Evolutionary conservation across 1,140 invertebrate species (phyloP).

Genomic region (Bombus balteatus): DNA sequence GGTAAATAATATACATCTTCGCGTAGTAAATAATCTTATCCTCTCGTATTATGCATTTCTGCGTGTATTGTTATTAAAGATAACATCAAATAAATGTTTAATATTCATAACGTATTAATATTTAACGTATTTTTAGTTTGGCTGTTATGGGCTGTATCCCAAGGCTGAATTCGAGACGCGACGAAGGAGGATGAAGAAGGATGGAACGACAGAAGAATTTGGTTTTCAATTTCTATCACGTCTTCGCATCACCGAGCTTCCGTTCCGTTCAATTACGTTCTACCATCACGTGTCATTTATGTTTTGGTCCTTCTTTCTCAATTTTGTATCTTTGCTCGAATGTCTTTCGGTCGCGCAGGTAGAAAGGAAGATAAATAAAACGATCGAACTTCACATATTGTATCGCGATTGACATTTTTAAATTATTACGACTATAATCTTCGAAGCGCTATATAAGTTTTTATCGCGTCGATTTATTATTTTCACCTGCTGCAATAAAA

Average conservation of each 20-base stretch:
- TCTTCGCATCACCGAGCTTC: slow-evolving; percentile 36
- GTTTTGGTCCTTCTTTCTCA: not conserved
- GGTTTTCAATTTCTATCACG: slow-evolving; percentile 73
- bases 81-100: not conserved
- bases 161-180: not conserved
- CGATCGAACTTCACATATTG: not conserved
- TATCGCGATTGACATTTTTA: not conserved
- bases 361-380: not conserved
- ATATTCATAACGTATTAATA: not conserved
- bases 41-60: not conserved
- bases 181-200: not conserved
- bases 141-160: not conserved
- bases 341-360: not conserved
- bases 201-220: slow-evolving; percentile 14
- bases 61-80: not conserved
- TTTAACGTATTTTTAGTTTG: not conserved
- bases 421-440: not conserved
- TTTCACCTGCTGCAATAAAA: slow-evolving; percentile 18
- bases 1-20: too few species aligned
- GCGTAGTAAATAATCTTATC: too few species aligned
- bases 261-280: slow-evolving; percentile 12
- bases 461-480: not conserved
- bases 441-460: not conserved
- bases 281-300: not conserved
- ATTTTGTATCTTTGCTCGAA: not conserved